Evolutionary conservation across 2,797 vertebrate species (phyloP).

Genomic region (Cichlasoma orientale): DNA sequence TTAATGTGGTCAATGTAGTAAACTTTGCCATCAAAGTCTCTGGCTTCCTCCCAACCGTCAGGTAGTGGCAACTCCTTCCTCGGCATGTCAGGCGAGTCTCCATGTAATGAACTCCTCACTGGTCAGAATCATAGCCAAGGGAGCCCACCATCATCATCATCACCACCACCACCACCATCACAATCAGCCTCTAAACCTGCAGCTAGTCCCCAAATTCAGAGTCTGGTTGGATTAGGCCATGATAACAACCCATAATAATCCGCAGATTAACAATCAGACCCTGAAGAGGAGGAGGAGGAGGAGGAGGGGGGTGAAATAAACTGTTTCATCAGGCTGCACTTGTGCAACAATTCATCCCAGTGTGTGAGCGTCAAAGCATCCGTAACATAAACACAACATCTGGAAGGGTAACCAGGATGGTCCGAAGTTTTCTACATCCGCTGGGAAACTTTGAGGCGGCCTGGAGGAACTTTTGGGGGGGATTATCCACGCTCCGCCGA

Average conservation of each 20-base stretch:
- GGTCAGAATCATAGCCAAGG: constrained; percentile 63
- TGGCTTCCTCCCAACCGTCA: constrained; percentile 96
- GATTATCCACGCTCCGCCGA: constrained; percentile 38
- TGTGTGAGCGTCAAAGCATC: not conserved
- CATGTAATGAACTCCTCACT: constrained; percentile 79
- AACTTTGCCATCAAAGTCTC: constrained; percentile 95
- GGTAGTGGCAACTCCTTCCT: constrained; percentile 96
- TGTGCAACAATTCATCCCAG: constrained; percentile 20
- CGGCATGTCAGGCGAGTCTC: constrained; percentile 90
- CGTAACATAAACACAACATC: not conserved
- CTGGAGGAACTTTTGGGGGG: constrained; percentile 39
- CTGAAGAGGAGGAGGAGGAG: not conserved
- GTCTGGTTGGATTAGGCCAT: constrained; percentile 49
- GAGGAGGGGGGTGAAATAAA: not conserved
- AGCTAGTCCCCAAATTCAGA: constrained; percentile 38
- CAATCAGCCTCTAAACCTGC: not conserved
- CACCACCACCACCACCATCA: constrained; percentile 11
- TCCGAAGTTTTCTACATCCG: constrained; percentile 17
- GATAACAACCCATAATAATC: constrained; percentile 67
- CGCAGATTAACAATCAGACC: constrained; percentile 27
- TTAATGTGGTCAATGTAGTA: constrained; percentile 95
- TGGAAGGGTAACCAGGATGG: not conserved
- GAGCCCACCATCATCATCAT: constrained; percentile 59
- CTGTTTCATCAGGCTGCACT: constrained; percentile 23
- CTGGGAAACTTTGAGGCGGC: constrained; percentile 22